phyloP scores from a whole-genome alignment of 2,113 vertebrate genomes.

The Paralichthys olivaceus region DNA sequence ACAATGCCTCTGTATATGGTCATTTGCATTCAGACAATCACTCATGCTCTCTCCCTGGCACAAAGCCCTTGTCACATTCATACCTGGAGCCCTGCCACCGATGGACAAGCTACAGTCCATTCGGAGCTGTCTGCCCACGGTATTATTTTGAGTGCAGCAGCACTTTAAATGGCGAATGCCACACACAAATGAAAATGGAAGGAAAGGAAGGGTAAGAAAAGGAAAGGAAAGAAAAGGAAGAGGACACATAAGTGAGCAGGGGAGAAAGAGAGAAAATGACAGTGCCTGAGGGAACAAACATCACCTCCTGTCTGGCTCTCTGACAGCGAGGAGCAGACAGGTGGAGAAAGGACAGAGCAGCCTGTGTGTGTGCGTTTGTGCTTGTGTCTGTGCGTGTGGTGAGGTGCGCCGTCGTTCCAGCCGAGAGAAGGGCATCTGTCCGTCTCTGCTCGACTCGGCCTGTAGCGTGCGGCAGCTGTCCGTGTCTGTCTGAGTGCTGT shows the following conservation, averaged over 20 bases:
- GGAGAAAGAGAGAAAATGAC: slow-evolving; percentile 63
- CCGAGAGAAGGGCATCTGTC: slow-evolving; percentile 76
- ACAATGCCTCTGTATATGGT: slow-evolving; percentile 59
- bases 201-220: slow-evolving; percentile 28
- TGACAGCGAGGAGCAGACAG: slow-evolving; percentile 81
- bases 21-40: slow-evolving; percentile 72
- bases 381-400: neutral
- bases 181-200: slow-evolving; percentile 45
- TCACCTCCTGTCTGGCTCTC: slow-evolving; percentile 74
- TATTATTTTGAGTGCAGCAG: slow-evolving; percentile 49
- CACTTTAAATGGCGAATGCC: slow-evolving; percentile 77
- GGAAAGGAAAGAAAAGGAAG: slow-evolving; percentile 27
- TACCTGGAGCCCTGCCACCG: slow-evolving; percentile 69
- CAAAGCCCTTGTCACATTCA: slow-evolving; percentile 65
- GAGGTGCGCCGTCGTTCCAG: slow-evolving; percentile 51
- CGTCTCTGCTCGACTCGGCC: slow-evolving; percentile 49
- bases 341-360: slow-evolving; percentile 57
- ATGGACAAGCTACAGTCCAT: slow-evolving; percentile 51
- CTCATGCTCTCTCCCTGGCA: slow-evolving; percentile 49
- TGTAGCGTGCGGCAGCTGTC: slow-evolving; percentile 52
- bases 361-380: slow-evolving; percentile 25
- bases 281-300: slow-evolving; percentile 74
- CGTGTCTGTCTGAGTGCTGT: slow-evolving; percentile 37
- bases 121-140: slow-evolving; percentile 45
- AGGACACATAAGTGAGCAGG: slow-evolving; percentile 26